These are phyloP conservation scores for Probosciger aterrimus DNA, from an alignment of 2,113 vertebrate genomes.

Conservation along the genomic window DNA sequence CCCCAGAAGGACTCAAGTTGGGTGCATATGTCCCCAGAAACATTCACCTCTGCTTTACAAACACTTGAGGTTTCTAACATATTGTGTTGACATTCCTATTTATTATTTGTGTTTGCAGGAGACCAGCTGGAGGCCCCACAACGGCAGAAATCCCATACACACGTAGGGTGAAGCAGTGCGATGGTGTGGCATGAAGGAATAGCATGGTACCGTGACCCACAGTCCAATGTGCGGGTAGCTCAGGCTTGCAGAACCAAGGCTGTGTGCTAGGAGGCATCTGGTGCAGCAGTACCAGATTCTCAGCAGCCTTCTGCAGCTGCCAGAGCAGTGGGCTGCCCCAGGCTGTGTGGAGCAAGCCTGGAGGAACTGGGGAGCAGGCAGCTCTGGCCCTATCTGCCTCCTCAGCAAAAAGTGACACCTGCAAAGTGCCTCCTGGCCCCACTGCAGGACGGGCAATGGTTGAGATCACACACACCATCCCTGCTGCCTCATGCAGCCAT, in stretches of 20 bases:
- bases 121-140: not conserved
- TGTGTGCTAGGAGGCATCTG: no score
- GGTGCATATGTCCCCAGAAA: rapidly evolving
- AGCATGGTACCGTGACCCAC: not conserved
- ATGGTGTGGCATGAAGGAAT: rapidly evolving
- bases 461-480: rapidly evolving
- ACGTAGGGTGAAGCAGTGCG: rapidly evolving
- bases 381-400: not conserved
- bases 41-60: not conserved
- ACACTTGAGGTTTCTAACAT: not conserved
- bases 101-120: not conserved
- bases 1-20: no score
- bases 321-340: not conserved
- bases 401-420: not conserved
- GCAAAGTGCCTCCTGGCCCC: not conserved
- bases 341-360: not conserved
- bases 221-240: not conserved
- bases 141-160: not conserved
- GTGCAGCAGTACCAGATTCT: not conserved
- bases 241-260: not conserved
- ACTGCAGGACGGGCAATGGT: not conserved
- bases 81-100: not conserved
- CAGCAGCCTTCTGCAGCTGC: not conserved
- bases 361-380: not conserved
- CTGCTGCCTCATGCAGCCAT: not conserved